Conservation (phyloP, 2,888 invertebrate genomes). For the Tachystola acroxantha region DNA sequence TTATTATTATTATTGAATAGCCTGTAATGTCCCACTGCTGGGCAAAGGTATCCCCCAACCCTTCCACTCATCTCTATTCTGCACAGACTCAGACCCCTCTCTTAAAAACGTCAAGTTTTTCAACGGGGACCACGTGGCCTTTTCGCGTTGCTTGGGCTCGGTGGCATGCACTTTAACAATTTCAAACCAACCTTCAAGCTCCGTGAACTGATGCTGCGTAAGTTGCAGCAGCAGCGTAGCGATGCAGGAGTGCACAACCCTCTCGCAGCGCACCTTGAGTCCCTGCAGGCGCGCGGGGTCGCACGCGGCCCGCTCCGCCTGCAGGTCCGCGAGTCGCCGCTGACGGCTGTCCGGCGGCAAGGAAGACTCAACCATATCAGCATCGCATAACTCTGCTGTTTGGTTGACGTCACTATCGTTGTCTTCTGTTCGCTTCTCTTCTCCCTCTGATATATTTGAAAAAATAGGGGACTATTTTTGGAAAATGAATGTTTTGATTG, state of each 20-base stretch:
- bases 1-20: too few species aligned
- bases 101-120: too few species aligned
- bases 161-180: too few species aligned
- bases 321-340: conserved; percentile 82
- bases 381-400: conserved; percentile 77
- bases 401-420: conserved; percentile 73
- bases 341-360: conserved; percentile 83
- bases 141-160: too few species aligned
- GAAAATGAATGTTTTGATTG: too few species aligned
- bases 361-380: conserved; percentile 83
- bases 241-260: conserved; percentile 89
- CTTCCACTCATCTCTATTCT: too few species aligned
- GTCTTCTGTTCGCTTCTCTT: conserved; percentile 68
- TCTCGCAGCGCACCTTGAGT: conserved; percentile 84
- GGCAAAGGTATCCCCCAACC: too few species aligned
- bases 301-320: conserved; percentile 87
- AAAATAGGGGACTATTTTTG: too few species aligned
- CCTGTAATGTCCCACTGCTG: too few species aligned
- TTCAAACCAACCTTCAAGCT: conserved; percentile 89
- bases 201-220: conserved; percentile 89
- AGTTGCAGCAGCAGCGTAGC: conserved; percentile 88
- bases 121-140: too few species aligned
- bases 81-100: too few species aligned
- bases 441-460: conserved; percentile 39
- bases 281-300: conserved; percentile 88